A percentile compares a stretch with the other conserved stretches of the same genome.
Evolutionary conservation across 2,113 vertebrate species (phyloP).

Genomic region (Nanorana parkeri): DNA sequence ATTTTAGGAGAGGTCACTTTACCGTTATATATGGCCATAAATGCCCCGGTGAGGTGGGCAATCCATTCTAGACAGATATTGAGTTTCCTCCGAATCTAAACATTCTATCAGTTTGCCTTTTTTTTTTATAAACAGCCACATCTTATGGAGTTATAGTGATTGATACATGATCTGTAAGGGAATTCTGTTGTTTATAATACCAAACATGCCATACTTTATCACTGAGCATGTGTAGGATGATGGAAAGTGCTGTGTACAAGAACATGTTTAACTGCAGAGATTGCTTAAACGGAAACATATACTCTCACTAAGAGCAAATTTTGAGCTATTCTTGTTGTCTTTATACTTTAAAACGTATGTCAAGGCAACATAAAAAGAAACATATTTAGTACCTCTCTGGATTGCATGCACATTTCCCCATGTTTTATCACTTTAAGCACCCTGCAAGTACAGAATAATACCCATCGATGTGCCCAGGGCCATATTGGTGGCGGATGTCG

Average conservation of each 20-base stretch:
- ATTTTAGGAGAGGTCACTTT: background rate
- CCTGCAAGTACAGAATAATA: no score
- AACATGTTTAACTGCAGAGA: background rate
- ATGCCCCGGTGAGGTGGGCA: background rate
- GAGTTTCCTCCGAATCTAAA: conserved; percentile 13
- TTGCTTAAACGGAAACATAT: no score
- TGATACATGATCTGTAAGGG: conserved; percentile 4
- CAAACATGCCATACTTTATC: conserved; percentile 4
- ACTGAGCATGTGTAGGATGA: background rate
- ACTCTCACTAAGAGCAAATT: no score
- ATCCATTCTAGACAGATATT: background rate
- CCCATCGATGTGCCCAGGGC: no score
- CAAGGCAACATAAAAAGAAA: no score
- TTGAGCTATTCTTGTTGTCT: no score
- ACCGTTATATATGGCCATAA: background rate
- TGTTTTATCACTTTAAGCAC: no score
- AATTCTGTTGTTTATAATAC: conserved; percentile 6
- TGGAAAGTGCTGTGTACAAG: background rate
- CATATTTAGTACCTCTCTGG: no score
- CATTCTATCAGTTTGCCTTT: background rate
- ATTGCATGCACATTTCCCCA: no score
- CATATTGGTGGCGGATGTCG: no score
- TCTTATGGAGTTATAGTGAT: background rate
- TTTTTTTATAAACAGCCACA: conserved; percentile 16
- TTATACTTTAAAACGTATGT: no score